Conservation (phyloP, 37 sponge, comb jelly and placozoan genomes). For the Trichoplax adhaerens region DNA sequence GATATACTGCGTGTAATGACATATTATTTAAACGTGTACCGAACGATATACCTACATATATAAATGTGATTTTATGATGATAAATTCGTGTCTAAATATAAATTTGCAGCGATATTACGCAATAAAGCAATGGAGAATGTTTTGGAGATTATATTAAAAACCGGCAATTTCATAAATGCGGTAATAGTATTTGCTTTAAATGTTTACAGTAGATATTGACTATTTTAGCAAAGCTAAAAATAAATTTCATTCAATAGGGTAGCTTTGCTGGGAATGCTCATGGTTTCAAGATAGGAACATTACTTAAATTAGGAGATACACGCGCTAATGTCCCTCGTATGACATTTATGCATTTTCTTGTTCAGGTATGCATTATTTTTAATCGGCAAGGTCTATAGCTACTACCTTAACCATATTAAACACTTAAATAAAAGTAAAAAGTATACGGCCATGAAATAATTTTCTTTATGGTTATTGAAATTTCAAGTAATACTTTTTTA, state of each 20-base stretch:
- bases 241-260: conserved; percentile 21
- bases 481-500: not conserved
- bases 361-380: conserved; percentile 7
- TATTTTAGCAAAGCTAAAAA: too few species aligned
- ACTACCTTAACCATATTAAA: too few species aligned
- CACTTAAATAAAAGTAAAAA: too few species aligned
- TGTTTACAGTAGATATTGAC: too few species aligned
- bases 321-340: conserved; percentile 67
- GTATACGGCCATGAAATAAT: conserved; percentile 10
- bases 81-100: too few species aligned
- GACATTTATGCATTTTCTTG: conserved; percentile 58
- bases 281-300: conserved; percentile 65
- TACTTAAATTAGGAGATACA: conserved; percentile 64
- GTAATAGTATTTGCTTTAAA: conserved; percentile 8
- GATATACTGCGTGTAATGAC: too few species aligned
- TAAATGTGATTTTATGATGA: too few species aligned
- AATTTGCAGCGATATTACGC: too few species aligned
- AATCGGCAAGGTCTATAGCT: too few species aligned
- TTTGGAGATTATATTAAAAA: conserved; percentile 14
- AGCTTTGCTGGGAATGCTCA: conserved; percentile 69
- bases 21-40: too few species aligned
- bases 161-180: conserved; percentile 68
- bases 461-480: not conserved
- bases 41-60: too few species aligned
- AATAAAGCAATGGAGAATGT: too few species aligned